Conservation (phyloP, 2,888 invertebrate species). For the Synergus itoensis region DNA sequence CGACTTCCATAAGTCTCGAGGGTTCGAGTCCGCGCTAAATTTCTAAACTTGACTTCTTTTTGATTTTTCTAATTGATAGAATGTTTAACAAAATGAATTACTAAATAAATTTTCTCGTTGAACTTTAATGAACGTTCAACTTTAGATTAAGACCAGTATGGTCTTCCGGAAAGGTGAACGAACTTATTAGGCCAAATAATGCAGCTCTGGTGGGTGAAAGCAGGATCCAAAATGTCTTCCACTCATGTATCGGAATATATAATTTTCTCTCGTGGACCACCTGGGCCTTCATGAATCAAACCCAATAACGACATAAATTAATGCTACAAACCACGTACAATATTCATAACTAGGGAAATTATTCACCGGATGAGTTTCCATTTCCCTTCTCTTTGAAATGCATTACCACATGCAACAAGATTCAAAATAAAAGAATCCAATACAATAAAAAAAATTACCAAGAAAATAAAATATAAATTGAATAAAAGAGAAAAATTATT, state of each 20-base stretch:
- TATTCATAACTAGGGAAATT: slow-evolving; percentile 6
- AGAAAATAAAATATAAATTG: neutral
- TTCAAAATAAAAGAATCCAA: neutral
- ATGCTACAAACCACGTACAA: neutral
- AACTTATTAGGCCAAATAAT: slow-evolving; percentile 50
- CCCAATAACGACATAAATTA: slow-evolving; percentile 10
- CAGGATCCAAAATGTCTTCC: slow-evolving; percentile 10
- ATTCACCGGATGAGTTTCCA: slow-evolving; percentile 1
- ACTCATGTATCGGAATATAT: slow-evolving; percentile 4
- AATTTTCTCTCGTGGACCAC: slow-evolving; percentile 24
- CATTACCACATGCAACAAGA: neutral
- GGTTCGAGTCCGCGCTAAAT: too few species aligned
- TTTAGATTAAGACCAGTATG: neutral
- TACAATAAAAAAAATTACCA: neutral
- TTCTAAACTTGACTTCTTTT: too few species aligned
- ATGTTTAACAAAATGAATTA: too few species aligned
- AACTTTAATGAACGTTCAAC: too few species aligned
- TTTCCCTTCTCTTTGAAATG: neutral
- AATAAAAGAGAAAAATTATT: neutral
- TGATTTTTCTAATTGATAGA: too few species aligned
- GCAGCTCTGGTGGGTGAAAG: neutral
- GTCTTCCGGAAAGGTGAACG: slow-evolving; percentile 51
- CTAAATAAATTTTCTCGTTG: too few species aligned
- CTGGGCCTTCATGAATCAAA: slow-evolving; percentile 23
- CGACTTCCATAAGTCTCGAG: too few species aligned